A percentile compares a stretch with the other conserved stretches of the same genome.
Conservation (phyloP, 2,113 vertebrate genomes). For the Tamias sibiricus region DNA sequence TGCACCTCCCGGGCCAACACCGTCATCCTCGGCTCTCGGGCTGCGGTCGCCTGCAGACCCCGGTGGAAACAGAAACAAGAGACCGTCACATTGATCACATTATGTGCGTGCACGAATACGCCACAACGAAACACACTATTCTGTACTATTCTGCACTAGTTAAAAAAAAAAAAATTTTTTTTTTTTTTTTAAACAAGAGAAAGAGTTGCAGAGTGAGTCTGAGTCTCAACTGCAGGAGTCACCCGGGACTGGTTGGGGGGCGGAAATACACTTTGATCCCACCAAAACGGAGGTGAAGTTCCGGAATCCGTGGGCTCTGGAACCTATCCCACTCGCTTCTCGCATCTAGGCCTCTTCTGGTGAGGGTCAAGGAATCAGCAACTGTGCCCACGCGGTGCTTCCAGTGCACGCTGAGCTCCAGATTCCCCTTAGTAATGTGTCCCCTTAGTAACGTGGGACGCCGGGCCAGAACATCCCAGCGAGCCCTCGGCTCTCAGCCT, state of each 20-base stretch:
- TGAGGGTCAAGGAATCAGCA: rapidly evolving
- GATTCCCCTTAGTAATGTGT: neutral
- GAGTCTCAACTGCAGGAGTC: neutral
- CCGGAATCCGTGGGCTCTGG: neutral
- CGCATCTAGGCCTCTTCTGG: neutral
- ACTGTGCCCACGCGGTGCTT: neutral
- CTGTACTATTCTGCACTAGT: neutral
- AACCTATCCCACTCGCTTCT: neutral
- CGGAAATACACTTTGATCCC: neutral
- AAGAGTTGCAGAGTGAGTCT: neutral
- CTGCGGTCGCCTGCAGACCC: constrained; percentile 85
- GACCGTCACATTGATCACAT: neutral
- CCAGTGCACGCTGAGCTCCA: neutral
- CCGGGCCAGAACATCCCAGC: neutral
- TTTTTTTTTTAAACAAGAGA: neutral
- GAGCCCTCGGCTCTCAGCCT: neutral
- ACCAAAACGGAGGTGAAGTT: neutral
- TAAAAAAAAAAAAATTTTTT: neutral
- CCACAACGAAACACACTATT: neutral
- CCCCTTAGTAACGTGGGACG: no score
- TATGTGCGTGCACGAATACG: neutral
- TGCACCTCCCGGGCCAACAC: neutral
- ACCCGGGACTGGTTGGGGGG: neutral
- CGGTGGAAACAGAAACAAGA: constrained; percentile 70
- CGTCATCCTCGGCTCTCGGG: constrained; percentile 81